Evolutionary conservation across 2,797 vertebrate genomes (phyloP).

Genomic region (Phrynocephalus vlangalii): DNA sequence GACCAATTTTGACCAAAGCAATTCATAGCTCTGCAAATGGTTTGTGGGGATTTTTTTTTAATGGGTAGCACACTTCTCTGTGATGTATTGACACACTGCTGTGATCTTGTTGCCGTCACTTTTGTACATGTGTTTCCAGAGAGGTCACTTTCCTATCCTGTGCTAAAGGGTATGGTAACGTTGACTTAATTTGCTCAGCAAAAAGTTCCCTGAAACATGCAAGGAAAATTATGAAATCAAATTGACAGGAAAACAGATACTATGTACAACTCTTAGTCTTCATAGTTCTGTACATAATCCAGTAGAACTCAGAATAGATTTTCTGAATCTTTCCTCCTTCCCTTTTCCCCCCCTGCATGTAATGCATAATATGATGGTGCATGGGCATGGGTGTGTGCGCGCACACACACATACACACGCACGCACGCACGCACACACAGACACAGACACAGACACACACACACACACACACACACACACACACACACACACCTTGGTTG

Average conservation of each 20-base stretch:
- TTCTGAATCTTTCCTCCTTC: background rate
- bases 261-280: background rate
- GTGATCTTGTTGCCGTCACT: background rate
- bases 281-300: background rate
- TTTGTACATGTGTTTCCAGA: constrained; percentile 24
- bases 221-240: background rate
- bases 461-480: no score
- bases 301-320: background rate
- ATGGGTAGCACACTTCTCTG: constrained; percentile 36
- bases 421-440: no score
- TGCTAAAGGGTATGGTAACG: accelerated
- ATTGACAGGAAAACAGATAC: background rate
- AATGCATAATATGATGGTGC: background rate
- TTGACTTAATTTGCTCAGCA: constrained; percentile 14
- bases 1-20: constrained; percentile 44
- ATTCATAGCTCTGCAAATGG: constrained; percentile 14
- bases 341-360: background rate
- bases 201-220: background rate
- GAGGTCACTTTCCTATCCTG: background rate
- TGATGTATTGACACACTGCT: background rate
- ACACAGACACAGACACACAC: background rate
- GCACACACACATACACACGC: no score
- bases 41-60: background rate
- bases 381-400: no score
- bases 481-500: background rate